These are phyloP conservation scores for Popillia japonica DNA, from an alignment of 1,140 invertebrate species.

Conservation along the genomic window DNA sequence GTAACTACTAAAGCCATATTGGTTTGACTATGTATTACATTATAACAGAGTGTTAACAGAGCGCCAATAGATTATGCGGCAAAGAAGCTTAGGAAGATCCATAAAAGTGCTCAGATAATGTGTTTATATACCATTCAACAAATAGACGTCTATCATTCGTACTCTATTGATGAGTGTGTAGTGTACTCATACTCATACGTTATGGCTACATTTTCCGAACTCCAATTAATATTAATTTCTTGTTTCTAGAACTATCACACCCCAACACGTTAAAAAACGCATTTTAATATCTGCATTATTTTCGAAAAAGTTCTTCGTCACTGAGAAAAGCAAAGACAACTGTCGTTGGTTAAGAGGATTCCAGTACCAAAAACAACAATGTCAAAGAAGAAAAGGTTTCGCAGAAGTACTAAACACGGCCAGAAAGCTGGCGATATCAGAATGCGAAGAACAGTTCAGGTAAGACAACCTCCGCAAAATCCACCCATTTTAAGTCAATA, in stretches of 20 bases:
- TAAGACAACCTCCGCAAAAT: slow-evolving; percentile 44
- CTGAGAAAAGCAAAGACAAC: neutral
- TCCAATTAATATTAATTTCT: neutral
- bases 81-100: too few relatives aligned
- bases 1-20: too few relatives aligned
- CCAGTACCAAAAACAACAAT: slow-evolving; percentile 66
- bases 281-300: slow-evolving; percentile 13
- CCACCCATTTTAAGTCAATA: neutral
- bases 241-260: neutral
- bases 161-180: too few relatives aligned
- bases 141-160: too few relatives aligned
- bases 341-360: slow-evolving; percentile 75
- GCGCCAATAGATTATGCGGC: too few relatives aligned
- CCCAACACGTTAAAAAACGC: neutral
- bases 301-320: slow-evolving; percentile 9
- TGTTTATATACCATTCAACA: too few relatives aligned
- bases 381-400: slow-evolving; percentile 64
- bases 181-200: too few relatives aligned
- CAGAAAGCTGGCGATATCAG: slow-evolving; percentile 63
- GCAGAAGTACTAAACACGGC: slow-evolving; percentile 63
- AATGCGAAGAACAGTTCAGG: slow-evolving; percentile 66
- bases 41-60: too few relatives aligned
- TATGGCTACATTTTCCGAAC: too few relatives aligned
- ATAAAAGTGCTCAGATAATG: too few relatives aligned
- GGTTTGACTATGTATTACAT: too few relatives aligned